Conservation (phyloP, 2,797 vertebrate species). For the Sebastes variabilis region DNA sequence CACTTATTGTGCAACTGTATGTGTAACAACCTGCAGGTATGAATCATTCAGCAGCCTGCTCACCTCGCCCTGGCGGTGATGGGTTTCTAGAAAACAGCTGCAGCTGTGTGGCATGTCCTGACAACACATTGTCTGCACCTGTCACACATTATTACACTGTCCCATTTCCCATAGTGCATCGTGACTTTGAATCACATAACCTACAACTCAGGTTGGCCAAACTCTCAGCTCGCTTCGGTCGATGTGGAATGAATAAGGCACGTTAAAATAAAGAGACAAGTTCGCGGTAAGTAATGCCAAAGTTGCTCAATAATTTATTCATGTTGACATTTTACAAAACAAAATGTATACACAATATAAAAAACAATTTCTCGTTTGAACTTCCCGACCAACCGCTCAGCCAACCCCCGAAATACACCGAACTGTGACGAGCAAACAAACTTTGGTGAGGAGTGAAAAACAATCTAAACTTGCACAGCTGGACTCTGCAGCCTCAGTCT, state of each 20-base stretch:
- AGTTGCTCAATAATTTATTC: constrained; percentile 77
- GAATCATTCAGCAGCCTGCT: not conserved
- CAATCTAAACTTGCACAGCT: constrained; percentile 5
- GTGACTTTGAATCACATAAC: not conserved
- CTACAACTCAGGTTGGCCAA: not conserved
- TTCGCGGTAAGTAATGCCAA: constrained; percentile 3
- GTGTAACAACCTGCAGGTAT: not conserved
- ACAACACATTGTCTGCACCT: not conserved
- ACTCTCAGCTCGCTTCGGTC: not conserved
- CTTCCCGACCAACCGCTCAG: not conserved
- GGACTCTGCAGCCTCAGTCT: not conserved
- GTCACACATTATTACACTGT: too few species aligned
- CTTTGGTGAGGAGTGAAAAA: constrained; percentile 5
- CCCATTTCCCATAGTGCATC: too few species aligned
- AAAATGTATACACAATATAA: constrained; percentile 48
- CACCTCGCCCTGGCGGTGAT: too few species aligned
- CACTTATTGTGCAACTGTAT: not conserved
- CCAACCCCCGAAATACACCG: constrained; percentile 17
- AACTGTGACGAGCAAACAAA: constrained; percentile 29
- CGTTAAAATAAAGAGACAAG: not conserved
- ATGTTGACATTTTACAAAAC: constrained; percentile 60
- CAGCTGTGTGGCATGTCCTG: not conserved
- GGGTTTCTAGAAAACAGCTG: not conserved
- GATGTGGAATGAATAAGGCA: too few species aligned
- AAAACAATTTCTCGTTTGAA: constrained; percentile 45